Percentiles rank a stretch among this genome's conserved stretches.
Evolutionary conservation across 2,888 invertebrate species (phyloP).

Genomic region (Nematopogon swammerdamellus): DNA sequence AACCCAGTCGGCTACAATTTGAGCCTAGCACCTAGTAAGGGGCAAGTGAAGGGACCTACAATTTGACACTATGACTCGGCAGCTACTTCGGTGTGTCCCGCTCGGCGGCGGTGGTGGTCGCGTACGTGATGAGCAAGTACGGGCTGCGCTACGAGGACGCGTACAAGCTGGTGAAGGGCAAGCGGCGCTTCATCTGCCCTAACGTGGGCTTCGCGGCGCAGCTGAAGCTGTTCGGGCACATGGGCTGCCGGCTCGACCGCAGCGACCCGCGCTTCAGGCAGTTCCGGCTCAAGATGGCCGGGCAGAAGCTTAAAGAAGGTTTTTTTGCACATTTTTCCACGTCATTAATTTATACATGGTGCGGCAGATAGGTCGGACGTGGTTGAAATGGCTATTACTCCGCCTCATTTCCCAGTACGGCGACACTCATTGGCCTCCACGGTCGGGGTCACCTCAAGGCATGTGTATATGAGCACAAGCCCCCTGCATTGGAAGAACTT

Average conservation of each 20-base stretch:
- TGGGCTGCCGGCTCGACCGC: conserved; percentile 69
- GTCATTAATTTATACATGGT: neutral
- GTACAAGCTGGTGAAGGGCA: conserved; percentile 62
- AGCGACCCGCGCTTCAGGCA: conserved; percentile 70
- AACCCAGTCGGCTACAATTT: too few species aligned
- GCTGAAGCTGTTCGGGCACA: conserved; percentile 72
- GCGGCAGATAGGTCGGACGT: neutral
- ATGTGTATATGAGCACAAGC: too few species aligned
- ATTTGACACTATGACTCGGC: conserved; percentile 10
- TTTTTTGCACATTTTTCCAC: conserved; percentile 8
- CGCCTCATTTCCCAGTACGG: too few species aligned
- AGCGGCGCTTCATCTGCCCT: conserved; percentile 70
- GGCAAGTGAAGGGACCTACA: too few species aligned
- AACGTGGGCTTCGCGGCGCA: conserved; percentile 81
- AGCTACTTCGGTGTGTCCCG: conserved; percentile 89
- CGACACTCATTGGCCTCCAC: too few species aligned
- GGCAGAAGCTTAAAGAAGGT: conserved; percentile 76
- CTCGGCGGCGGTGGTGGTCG: conserved; percentile 83
- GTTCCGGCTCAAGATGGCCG: conserved; percentile 75
- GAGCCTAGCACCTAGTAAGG: too few species aligned
- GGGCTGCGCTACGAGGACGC: conserved; percentile 70
- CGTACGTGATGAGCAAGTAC: conserved; percentile 84
- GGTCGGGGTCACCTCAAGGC: too few species aligned
- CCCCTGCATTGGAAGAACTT: too few species aligned
- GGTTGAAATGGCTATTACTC: too few species aligned